Evolutionary conservation across 2,888 invertebrate species (phyloP).

Genomic region (Tetheella fluctuosa): DNA sequence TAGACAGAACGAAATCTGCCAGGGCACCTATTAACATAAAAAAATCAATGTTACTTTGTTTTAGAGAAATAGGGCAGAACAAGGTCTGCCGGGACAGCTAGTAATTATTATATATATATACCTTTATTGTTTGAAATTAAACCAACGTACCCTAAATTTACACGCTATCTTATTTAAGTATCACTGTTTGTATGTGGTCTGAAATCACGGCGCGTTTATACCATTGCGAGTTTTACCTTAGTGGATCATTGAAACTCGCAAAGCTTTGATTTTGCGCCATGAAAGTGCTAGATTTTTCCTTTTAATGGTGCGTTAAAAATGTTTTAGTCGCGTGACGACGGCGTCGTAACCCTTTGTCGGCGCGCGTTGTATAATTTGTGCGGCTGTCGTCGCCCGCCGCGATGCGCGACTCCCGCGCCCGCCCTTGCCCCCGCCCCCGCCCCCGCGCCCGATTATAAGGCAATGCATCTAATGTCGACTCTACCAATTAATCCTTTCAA

Average conservation of each 20-base stretch:
- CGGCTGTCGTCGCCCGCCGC: conserved; percentile 36
- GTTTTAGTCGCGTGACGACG: conserved; percentile 53
- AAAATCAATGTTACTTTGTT: too few species aligned
- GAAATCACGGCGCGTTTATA: neutral
- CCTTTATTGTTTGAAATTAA: too few species aligned
- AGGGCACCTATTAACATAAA: too few species aligned
- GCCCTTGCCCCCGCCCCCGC: neutral
- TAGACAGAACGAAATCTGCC: too few species aligned
- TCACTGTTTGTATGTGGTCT: neutral
- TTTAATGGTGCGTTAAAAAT: conserved; percentile 61
- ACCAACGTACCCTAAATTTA: neutral
- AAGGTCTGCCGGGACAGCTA: too few species aligned
- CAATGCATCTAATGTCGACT: conserved; percentile 6
- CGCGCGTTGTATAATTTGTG: conserved; percentile 38
- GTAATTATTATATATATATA: too few species aligned
- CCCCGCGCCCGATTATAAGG: neutral
- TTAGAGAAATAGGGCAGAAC: too few species aligned
- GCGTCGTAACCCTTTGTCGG: conserved; percentile 31
- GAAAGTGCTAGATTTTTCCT: conserved; percentile 51
- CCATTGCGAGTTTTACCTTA: conserved; percentile 39
- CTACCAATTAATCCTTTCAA: conserved; percentile 14
- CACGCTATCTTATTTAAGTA: neutral
- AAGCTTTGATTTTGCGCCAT: conserved; percentile 62
- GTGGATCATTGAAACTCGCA: conserved; percentile 62
- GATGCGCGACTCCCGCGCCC: conserved; percentile 33